phyloP scores from a whole-genome alignment of 1,140 invertebrate genomes.

The Pararge aegeria region DNA sequence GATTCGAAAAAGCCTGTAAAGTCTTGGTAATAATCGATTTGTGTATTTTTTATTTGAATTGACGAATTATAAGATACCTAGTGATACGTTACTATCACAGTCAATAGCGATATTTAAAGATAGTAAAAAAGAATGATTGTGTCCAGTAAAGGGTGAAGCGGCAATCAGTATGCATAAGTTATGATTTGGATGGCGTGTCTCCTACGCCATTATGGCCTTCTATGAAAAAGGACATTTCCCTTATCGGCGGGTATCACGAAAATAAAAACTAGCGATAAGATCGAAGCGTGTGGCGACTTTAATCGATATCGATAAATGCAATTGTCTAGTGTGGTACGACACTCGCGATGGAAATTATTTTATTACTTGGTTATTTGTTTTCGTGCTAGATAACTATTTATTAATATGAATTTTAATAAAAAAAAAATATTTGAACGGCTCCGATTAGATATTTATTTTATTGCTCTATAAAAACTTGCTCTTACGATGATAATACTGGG shows the following conservation, averaged over 20 bases:
- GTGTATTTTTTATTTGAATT: too few relatives aligned
- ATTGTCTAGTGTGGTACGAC: constrained; percentile 25
- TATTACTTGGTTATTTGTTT: not conserved
- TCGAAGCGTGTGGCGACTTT: constrained; percentile 44
- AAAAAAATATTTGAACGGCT: too few relatives aligned
- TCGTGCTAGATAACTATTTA: not conserved
- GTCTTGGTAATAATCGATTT: too few relatives aligned
- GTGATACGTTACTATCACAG: constrained; percentile 12
- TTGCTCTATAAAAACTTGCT: too few relatives aligned
- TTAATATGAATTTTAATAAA: not conserved
- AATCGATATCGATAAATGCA: constrained; percentile 52
- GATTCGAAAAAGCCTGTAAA: too few relatives aligned
- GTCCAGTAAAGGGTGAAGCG: constrained; percentile 67
- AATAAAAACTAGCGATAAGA: constrained; percentile 75
- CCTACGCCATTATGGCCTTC: constrained; percentile 67
- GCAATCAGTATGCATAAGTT: constrained; percentile 74
- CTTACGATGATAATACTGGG: too few relatives aligned
- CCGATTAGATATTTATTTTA: too few relatives aligned
- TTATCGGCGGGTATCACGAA: constrained; percentile 75
- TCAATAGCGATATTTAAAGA: constrained; percentile 10
- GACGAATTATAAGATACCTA: too few relatives aligned
- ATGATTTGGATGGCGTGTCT: constrained; percentile 69
- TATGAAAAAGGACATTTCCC: constrained; percentile 78
- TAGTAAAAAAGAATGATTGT: constrained; percentile 31
- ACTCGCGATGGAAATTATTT: constrained; percentile 7